Base-by-base conservation (phyloP, 2,888 invertebrate genomes). In the Gymnosoma rotundatum region DNA sequence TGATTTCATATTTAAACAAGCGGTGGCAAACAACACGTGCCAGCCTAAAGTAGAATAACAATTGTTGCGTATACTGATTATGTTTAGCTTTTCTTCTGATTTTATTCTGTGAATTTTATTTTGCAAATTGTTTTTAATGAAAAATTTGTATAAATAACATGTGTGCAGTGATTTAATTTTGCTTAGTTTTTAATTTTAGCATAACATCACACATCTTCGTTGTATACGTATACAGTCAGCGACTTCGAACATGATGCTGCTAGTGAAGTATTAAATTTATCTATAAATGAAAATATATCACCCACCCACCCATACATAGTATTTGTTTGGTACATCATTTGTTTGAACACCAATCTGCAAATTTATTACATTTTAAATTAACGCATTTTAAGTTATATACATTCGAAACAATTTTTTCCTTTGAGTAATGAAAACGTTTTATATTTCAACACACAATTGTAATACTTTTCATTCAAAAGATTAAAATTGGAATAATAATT, bases 341-440 rank as follows among this genome's bases (percentile, higher is more conserved):
- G 21, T 73, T 63, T 50, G 58, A 78, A 61, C 66, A 61, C 18
- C 56, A 67, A 67, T 83, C 60, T 67, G 45, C 58, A 75, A 80
- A 83, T 80, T 73, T 80, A 80, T 80, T 76, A 80, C 61, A 80
- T 56, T 69, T 20, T 45, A n/a, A n/a, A n/a, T n/a, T n/a, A n/a
- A n/a, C n/a, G n/a, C n/a, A n/a, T n/a, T n/a, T n/a, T n/a, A n/a
- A n/a, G n/a, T 1, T 38, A 9, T 9, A 12, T 42, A 42, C 42
- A 42, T 42, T 12, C 32, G 2, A 32, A 32, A 32, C 32, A 42
- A 38, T 42, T 42, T 42, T 42, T 75, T 56, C 74, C 32, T 20
- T 60, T 7, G 45, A 70, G 54, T 64, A 61, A 75, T 75, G 14
- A 66, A 79, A 25, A 61, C 18, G 38, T 66, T 67, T 45, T 67